Conservation (phyloP, 1,140 invertebrate genomes). For the Nylanderia fulva region DNA sequence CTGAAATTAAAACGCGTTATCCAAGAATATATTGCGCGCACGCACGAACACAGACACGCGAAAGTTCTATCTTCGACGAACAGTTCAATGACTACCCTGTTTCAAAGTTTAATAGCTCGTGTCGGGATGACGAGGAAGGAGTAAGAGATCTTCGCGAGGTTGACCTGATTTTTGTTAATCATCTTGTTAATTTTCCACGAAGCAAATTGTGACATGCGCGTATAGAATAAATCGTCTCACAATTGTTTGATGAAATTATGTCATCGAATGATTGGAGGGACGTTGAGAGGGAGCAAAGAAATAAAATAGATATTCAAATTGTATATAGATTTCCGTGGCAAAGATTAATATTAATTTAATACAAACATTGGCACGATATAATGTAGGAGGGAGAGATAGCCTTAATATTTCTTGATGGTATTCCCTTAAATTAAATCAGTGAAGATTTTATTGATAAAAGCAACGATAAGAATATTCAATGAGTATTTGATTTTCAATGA, state of each 20-base stretch:
- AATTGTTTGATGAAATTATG: constrained; percentile 6
- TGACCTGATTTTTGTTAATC: constrained; percentile 48
- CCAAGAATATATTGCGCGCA: constrained; percentile 16
- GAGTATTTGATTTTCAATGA: too few relatives aligned
- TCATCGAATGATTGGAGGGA: too few relatives aligned
- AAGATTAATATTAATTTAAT: background rate
- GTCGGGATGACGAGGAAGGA: constrained; percentile 22
- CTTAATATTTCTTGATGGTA: background rate
- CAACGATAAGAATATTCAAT: background rate
- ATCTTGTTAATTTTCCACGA: constrained; percentile 37
- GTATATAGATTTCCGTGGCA: background rate
- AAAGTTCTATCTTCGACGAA: constrained; percentile 40
- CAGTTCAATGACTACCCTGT: constrained; percentile 55
- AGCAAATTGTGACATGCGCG: background rate
- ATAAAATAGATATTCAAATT: background rate
- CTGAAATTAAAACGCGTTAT: constrained; percentile 32
- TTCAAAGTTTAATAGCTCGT: constrained; percentile 43
- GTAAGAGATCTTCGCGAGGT: constrained; percentile 23
- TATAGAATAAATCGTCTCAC: background rate
- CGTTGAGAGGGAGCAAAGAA: background rate
- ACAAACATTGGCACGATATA: background rate
- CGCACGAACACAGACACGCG: constrained; percentile 6
- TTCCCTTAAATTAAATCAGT: background rate
- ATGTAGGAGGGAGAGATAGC: background rate
- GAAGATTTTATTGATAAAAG: background rate